Evolutionary conservation across 2,797 vertebrate genomes (phyloP).

Genomic region (Cryptoprocta ferox): DNA sequence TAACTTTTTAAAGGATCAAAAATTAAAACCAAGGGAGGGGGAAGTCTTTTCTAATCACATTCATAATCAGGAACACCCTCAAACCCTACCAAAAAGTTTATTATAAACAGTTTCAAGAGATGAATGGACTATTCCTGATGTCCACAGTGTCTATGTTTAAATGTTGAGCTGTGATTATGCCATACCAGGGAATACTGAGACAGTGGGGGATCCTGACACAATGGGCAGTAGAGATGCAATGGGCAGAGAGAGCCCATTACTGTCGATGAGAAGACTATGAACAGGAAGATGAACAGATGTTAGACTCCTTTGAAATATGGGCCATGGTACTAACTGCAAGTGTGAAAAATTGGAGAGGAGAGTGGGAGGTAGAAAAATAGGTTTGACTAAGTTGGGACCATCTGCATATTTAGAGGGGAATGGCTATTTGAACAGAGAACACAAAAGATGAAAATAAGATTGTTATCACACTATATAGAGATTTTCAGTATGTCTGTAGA

Average conservation of each 20-base stretch:
- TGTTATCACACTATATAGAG: neutral
- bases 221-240: too few species aligned
- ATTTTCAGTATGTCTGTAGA: neutral
- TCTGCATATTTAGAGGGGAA: neutral
- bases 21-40: neutral
- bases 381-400: neutral
- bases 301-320: neutral
- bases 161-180: neutral
- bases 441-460: neutral
- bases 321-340: neutral
- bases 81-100: neutral
- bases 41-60: neutral
- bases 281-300: neutral
- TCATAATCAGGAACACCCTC: neutral
- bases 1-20: neutral
- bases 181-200: neutral
- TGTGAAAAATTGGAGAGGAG: neutral
- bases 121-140: neutral
- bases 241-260: neutral
- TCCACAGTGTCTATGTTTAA: neutral
- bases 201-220: neutral
- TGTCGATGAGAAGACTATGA: neutral
- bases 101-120: neutral
- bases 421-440: neutral
- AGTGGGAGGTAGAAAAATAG: neutral